These are phyloP conservation scores for Condylura cristata DNA, from an alignment of 2,113 vertebrate genomes.

Conservation along the genomic window DNA sequence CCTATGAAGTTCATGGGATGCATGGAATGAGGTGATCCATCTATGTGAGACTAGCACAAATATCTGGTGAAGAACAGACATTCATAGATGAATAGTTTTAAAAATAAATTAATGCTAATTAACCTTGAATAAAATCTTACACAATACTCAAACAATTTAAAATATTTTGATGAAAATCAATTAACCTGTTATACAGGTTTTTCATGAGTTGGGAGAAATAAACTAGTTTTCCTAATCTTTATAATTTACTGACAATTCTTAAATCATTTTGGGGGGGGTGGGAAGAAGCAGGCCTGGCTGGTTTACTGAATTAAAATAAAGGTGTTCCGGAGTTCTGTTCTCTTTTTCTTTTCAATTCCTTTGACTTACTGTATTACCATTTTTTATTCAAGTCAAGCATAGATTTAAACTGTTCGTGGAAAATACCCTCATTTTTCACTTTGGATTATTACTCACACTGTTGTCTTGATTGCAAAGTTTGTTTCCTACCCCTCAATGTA, in stretches of 20 bases:
- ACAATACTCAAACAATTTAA: background rate
- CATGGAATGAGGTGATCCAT: background rate
- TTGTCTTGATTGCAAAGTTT: background rate
- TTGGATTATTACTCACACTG: background rate
- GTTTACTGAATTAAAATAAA: slow-evolving; percentile 63
- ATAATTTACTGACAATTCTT: slow-evolving; percentile 66
- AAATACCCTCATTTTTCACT: background rate
- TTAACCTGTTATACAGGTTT: slow-evolving; percentile 55
- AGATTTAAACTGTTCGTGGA: background rate
- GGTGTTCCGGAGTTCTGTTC: background rate
- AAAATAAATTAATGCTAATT: slow-evolving; percentile 27
- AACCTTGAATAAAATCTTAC: slow-evolving; percentile 1
- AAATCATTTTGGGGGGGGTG: background rate
- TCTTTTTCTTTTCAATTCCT: background rate
- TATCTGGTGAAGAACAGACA: background rate
- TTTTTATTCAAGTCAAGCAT: background rate
- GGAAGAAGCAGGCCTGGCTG: slow-evolving; percentile 34
- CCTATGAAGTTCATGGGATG: background rate
- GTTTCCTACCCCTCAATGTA: too few species aligned
- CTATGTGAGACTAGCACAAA: background rate
- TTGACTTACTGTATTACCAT: background rate
- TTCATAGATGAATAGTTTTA: background rate
- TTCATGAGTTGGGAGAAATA: slow-evolving; percentile 55
- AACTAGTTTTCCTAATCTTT: slow-evolving; percentile 67
- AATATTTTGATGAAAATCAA: slow-evolving; percentile 11